phyloP scores from a whole-genome alignment of 2,888 invertebrate genomes.

The Xestia rhomboidea region DNA sequence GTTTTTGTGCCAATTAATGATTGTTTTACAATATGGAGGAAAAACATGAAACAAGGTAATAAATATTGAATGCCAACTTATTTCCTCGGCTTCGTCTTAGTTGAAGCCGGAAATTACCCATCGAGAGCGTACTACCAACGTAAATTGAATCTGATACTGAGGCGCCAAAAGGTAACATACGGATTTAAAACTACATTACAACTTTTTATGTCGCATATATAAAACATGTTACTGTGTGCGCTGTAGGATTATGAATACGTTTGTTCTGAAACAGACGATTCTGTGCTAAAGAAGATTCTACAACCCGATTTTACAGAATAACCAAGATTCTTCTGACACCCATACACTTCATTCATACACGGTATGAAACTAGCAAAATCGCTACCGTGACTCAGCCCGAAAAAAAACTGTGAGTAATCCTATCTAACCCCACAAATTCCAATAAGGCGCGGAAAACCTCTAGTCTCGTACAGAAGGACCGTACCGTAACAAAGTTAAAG shows the following conservation, averaged over 20 bases:
- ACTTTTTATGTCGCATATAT: not conserved
- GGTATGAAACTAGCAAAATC: not conserved
- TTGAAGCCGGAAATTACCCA: not conserved
- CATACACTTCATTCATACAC: no score
- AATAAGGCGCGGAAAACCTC: conserved; percentile 2
- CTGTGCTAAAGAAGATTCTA: no score
- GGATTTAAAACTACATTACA: not conserved
- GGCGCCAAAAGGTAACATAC: not conserved
- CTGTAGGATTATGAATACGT: not conserved
- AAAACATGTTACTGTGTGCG: not conserved
- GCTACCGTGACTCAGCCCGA: not conserved
- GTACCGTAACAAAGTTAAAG: conserved; percentile 62
- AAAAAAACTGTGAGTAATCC: not conserved
- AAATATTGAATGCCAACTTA: not conserved
- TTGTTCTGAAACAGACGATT: not conserved
- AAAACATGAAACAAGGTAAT: not conserved
- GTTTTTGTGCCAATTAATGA: not conserved
- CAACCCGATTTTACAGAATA: no score
- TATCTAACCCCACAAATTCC: not conserved
- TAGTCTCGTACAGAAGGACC: conserved; percentile 24
- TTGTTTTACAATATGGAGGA: not conserved
- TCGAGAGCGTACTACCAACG: not conserved
- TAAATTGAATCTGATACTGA: not conserved
- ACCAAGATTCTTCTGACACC: no score
- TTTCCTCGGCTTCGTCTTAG: not conserved